Percentiles rank a stretch among this genome's conserved stretches.
These are phyloP conservation scores for Discoglossus pictus DNA, from an alignment of 2,797 vertebrate genomes.

Conservation along the genomic window DNA sequence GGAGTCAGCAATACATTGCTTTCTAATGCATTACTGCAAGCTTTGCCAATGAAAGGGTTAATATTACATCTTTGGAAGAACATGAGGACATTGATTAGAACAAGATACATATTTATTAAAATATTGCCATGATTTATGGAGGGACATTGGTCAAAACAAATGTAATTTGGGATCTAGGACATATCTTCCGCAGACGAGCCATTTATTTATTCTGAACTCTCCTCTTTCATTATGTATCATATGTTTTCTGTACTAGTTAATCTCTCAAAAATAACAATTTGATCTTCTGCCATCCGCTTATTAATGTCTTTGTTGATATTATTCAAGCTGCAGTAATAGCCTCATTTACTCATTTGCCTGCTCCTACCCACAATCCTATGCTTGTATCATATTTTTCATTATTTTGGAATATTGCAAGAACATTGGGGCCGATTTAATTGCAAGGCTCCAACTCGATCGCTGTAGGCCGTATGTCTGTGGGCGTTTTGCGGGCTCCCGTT, in stretches of 20 bases:
- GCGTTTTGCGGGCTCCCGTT: too few relatives aligned
- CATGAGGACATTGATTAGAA: conserved; percentile 66
- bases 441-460: too few relatives aligned
- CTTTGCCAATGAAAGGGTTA: too few relatives aligned
- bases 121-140: conserved; percentile 71
- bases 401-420: too few relatives aligned
- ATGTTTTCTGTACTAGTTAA: conserved; percentile 69
- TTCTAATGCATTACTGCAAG: too few relatives aligned
- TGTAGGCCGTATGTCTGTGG: too few relatives aligned
- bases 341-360: not conserved
- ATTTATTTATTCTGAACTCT: conserved; percentile 68
- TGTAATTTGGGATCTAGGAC: conserved; percentile 71
- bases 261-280: conserved; percentile 72
- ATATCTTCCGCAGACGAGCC: conserved; percentile 67
- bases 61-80: too few relatives aligned
- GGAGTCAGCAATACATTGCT: too few relatives aligned
- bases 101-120: conserved; percentile 76
- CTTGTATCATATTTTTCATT: not conserved
- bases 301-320: conserved; percentile 54
- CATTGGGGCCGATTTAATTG: too few relatives aligned
- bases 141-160: conserved; percentile 67
- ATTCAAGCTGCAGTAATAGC: conserved; percentile 3
- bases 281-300: conserved; percentile 57
- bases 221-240: conserved; percentile 68
- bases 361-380: conserved; percentile 7